Conservation (phyloP, 2,797 vertebrate genomes). For the Lophius americanus region DNA sequence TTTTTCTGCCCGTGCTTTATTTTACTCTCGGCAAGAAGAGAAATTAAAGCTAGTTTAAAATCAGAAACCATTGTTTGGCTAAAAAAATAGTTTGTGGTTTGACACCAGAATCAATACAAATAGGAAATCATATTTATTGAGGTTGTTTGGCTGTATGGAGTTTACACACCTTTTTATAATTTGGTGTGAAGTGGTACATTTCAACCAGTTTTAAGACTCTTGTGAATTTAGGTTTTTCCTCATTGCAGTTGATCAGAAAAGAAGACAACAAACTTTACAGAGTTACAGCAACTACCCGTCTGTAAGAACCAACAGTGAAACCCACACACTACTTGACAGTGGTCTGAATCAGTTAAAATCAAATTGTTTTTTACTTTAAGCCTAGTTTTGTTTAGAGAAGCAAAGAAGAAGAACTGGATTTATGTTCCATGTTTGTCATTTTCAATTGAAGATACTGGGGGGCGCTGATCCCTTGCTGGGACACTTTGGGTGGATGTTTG, state of each 20-base stretch:
- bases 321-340: slow-evolving; percentile 28
- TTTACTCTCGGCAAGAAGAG: slow-evolving; percentile 53
- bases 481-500: slow-evolving; percentile 53
- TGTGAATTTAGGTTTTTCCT: slow-evolving; percentile 28
- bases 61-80: slow-evolving; percentile 46
- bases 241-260: slow-evolving; percentile 23
- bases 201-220: slow-evolving; percentile 38
- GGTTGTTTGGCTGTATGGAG: slow-evolving; percentile 23
- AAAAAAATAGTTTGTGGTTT: slow-evolving; percentile 43
- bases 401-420: slow-evolving; percentile 51
- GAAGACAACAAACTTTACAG: neutral
- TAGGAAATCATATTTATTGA: slow-evolving; percentile 19
- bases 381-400: slow-evolving; percentile 26
- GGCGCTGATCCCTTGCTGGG: slow-evolving; percentile 32
- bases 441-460: slow-evolving; percentile 41
- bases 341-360: slow-evolving; percentile 21
- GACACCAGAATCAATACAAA: slow-evolving; percentile 20
- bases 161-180: slow-evolving; percentile 23
- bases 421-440: slow-evolving; percentile 55
- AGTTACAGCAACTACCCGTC: slow-evolving; percentile 8
- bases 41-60: slow-evolving; percentile 74
- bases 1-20: slow-evolving; percentile 40
- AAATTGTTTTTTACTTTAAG: slow-evolving; percentile 35
- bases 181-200: slow-evolving; percentile 33
- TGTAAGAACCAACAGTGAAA: slow-evolving; percentile 17